These are phyloP conservation scores for Pogonomyrmex californicus DNA, from an alignment of 1,140 invertebrate genomes.

Conservation along the genomic window DNA sequence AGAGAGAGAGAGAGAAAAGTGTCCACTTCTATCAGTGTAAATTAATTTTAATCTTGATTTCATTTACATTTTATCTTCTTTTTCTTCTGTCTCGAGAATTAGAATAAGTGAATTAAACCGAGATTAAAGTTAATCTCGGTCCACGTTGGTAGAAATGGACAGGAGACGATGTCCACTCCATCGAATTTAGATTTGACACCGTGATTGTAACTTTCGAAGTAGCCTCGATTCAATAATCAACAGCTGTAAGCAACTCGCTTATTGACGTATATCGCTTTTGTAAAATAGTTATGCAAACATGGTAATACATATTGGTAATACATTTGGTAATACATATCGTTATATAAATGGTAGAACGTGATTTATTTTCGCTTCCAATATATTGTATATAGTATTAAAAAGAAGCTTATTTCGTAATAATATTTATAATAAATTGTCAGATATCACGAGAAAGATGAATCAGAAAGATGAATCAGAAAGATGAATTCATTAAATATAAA, in stretches of 20 bases:
- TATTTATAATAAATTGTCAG: background rate
- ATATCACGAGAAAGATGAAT: background rate
- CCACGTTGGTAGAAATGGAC: background rate
- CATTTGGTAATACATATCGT: too few species aligned
- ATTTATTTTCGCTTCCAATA: background rate
- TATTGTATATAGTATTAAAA: background rate
- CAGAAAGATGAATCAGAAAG: too few species aligned
- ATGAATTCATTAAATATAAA: too few species aligned
- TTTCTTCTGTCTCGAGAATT: too few species aligned
- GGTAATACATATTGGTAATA: too few species aligned
- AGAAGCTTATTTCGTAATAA: background rate
- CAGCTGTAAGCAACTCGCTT: background rate
- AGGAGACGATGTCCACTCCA: background rate
- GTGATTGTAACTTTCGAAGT: background rate
- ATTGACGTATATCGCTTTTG: background rate
- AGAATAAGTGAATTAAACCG: too few species aligned
- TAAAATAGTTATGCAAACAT: conserved; percentile 17
- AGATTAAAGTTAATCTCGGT: too few species aligned
- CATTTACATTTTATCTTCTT: too few species aligned
- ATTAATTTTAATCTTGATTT: too few species aligned
- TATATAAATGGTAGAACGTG: background rate
- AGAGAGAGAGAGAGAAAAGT: too few species aligned
- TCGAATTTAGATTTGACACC: background rate
- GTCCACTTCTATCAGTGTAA: too few species aligned
- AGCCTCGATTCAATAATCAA: background rate